Percentiles rank a stretch among this genome's conserved stretches.
These are phyloP conservation scores for Chironomus striatipennis DNA, from an alignment of 1,140 invertebrate genomes.

Conservation along the genomic window DNA sequence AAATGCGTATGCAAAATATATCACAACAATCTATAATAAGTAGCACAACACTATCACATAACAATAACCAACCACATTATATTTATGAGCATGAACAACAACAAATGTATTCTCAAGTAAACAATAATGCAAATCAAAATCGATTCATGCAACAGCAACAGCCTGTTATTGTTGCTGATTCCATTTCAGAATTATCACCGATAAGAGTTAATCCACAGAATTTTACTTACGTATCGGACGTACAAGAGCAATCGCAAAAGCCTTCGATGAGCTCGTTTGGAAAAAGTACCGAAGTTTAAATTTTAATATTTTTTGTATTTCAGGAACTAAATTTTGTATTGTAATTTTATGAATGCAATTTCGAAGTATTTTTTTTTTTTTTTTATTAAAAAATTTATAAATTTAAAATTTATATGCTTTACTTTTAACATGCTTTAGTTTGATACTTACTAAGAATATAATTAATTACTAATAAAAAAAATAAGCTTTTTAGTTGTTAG, in stretches of 20 bases:
- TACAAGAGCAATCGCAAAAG: too few species aligned
- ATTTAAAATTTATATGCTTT: neutral
- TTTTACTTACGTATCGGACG: neutral
- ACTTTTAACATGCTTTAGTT: neutral
- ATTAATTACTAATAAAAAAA: too few species aligned
- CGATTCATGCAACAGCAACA: neutral
- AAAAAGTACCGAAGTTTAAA: conserved; percentile 15
- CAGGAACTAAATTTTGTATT: neutral
- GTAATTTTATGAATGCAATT: too few species aligned
- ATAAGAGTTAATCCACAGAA: conserved; percentile 3
- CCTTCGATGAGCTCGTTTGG: conserved; percentile 21
- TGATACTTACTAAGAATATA: too few species aligned
- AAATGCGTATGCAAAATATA: neutral
- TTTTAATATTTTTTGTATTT: neutral
- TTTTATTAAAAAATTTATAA: neutral
- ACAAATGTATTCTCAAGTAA: neutral
- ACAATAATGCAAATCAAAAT: neutral
- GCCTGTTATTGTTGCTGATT: neutral
- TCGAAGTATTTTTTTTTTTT: too few species aligned
- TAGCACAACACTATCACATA: neutral
- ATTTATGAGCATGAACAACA: conserved; percentile 20
- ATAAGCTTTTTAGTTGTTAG: too few species aligned
- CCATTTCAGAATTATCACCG: conserved; percentile 17
- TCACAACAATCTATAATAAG: neutral
- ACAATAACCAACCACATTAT: neutral